Evolutionary conservation across 2,797 vertebrate genomes (phyloP).

Genomic region (Sarcophilus harrisii): DNA sequence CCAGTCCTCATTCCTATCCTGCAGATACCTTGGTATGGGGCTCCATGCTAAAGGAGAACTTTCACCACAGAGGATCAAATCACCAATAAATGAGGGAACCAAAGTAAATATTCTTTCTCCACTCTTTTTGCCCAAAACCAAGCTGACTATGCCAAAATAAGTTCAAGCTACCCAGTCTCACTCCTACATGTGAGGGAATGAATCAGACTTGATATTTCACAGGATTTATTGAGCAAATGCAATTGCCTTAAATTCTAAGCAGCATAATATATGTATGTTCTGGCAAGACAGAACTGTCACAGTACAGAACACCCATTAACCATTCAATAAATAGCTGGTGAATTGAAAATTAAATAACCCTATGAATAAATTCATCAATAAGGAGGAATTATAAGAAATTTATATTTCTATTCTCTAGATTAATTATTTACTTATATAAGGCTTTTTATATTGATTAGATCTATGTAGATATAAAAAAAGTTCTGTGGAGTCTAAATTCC

Average conservation of each 20-base stretch:
- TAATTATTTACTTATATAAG: background rate
- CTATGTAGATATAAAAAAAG: background rate
- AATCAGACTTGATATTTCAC: background rate
- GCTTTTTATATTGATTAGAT: background rate
- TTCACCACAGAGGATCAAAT: background rate
- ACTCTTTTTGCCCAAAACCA: background rate
- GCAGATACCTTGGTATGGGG: background rate
- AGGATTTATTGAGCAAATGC: background rate
- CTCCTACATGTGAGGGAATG: background rate
- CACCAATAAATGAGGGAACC: background rate
- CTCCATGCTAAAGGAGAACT: background rate
- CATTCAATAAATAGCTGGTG: background rate
- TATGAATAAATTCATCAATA: background rate
- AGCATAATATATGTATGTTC: background rate
- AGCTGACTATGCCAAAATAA: background rate
- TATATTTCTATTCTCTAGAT: background rate
- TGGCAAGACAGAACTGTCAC: background rate
- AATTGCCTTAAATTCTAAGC: background rate
- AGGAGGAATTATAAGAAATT: background rate
- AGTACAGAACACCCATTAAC: background rate
- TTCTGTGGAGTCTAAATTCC: background rate
- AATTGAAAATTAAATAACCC: background rate
- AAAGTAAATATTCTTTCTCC: background rate
- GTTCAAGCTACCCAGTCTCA: background rate
- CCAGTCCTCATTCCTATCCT: background rate